phyloP scores from a whole-genome alignment of 2,113 vertebrate genomes.

The Laticauda colubrina region DNA sequence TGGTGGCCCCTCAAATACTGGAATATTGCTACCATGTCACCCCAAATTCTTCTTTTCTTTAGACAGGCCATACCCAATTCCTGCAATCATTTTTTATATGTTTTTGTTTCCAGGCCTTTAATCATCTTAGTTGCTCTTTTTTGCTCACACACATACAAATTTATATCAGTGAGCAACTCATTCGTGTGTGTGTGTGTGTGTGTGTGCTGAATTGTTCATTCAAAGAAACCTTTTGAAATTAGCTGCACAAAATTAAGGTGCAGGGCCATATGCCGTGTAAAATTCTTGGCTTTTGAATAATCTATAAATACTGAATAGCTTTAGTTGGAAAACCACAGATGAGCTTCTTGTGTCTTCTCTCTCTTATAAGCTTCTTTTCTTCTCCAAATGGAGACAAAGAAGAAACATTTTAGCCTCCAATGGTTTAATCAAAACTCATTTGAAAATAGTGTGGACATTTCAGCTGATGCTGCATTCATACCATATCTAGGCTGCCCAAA shows the following conservation, averaged over 20 bases:
- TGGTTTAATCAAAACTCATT: neutral
- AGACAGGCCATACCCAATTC: neutral
- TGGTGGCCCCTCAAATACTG: neutral
- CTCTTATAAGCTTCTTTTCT: neutral
- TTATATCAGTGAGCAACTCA: too few species aligned
- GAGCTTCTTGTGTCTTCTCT: neutral
- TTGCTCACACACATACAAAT: too few species aligned
- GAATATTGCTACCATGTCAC: neutral
- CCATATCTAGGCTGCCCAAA: neutral
- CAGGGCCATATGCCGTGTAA: neutral
- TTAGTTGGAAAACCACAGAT: neutral
- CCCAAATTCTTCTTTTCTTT: neutral
- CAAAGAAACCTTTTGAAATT: neutral
- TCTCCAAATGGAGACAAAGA: neutral
- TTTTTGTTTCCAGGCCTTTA: neutral
- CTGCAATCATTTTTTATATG: too few species aligned
- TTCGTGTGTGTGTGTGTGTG: too few species aligned
- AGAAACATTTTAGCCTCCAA: neutral
- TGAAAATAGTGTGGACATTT: neutral
- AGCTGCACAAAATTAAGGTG: neutral
- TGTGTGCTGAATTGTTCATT: neutral
- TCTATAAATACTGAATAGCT: neutral
- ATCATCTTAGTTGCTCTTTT: neutral
- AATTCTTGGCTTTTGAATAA: neutral
- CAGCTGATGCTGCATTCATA: neutral